Evolutionary conservation across 2,888 invertebrate species (phyloP), one percentile per base, ranked within the genome.

Genomic region (Drosophila helvetica): DNA sequence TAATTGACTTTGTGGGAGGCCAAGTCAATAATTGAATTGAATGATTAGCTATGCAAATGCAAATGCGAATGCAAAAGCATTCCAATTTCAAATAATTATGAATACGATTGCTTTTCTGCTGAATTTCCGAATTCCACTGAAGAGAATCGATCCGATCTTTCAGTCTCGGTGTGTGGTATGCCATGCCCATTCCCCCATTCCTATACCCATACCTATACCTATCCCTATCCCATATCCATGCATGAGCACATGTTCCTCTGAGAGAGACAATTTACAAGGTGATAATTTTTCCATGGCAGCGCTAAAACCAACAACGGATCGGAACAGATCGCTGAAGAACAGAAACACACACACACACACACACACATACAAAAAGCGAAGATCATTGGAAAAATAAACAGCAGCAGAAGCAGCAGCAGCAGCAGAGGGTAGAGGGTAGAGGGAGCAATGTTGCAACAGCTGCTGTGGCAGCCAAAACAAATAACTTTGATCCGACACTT

Each of bases 11-110:
- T 79, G 52, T 25, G 15, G 58, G 56, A 51, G 71, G 51, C 65
- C 74, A 59, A 80, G 75, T 66, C 68, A 59, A 86, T 87, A 87
- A 87, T 87, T 80, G 74, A 87, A 87, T 87, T 80, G 74, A 87
- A 82, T 87, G 74, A 80, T 85, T 87, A 82, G 79, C 75, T 80
- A 85, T 87, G 75, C 77, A 82, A 85, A 82, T 81, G 75, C 48
- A 67, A 73, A 73, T 81, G 75, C 48, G 65, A 73, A 73, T 63
- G 52, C 38, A n/a, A 52, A 68, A 68, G 62, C 45, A 68, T 57
- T 70, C 53, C 53, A 46, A 12, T 57, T n/a, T n/a, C n/a, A 61
- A 18, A 52, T 46, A 54, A 55, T 52, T 42, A 3, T 12, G 48
- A 52, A 46, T 52, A 38, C 50, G 25, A 10, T 45, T 30, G 42